Conservation (phyloP, 92 coral and sea anemone species). For the Siderastrea radians region DNA sequence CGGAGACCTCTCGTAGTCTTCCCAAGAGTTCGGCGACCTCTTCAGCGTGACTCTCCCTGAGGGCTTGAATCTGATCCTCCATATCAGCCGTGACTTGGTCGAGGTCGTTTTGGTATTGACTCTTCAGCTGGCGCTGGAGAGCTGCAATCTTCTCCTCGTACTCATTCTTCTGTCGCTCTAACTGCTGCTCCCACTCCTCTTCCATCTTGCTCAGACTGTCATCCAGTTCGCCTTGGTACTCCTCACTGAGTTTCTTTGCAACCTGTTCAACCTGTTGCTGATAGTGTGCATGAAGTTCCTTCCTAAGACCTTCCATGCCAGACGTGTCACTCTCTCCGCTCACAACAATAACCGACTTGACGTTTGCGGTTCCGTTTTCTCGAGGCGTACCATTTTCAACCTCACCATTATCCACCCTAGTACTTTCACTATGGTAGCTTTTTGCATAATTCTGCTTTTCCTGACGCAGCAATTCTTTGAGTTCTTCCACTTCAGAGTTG, state of each 20-base stretch:
- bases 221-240: slow-evolving; percentile 90
- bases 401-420: slow-evolving; percentile 25
- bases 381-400: slow-evolving; percentile 32
- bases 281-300: slow-evolving; percentile 71
- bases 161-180: slow-evolving; percentile 87
- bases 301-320: slow-evolving; percentile 65
- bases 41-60: slow-evolving; percentile 82
- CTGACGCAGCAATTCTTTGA: slow-evolving; percentile 58
- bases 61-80: slow-evolving; percentile 96
- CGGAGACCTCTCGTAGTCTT: slow-evolving; percentile 83
- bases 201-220: slow-evolving; percentile 83
- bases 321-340: slow-evolving; percentile 51
- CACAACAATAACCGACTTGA: slow-evolving; percentile 39
- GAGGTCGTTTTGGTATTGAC: slow-evolving; percentile 91
- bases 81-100: slow-evolving; percentile 94
- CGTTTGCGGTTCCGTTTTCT: slow-evolving; percentile 25
- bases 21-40: slow-evolving; percentile 89
- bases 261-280: slow-evolving; percentile 84
- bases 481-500: slow-evolving; percentile 80
- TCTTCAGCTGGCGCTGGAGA: slow-evolving; percentile 87
- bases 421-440: not conserved
- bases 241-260: slow-evolving; percentile 78
- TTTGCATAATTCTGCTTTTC: slow-evolving; percentile 48
- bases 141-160: slow-evolving; percentile 87
- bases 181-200: slow-evolving; percentile 92